These are phyloP conservation scores for Pomacea maculata DNA, from an alignment of 1,140 invertebrate species.

Conservation along the genomic window DNA sequence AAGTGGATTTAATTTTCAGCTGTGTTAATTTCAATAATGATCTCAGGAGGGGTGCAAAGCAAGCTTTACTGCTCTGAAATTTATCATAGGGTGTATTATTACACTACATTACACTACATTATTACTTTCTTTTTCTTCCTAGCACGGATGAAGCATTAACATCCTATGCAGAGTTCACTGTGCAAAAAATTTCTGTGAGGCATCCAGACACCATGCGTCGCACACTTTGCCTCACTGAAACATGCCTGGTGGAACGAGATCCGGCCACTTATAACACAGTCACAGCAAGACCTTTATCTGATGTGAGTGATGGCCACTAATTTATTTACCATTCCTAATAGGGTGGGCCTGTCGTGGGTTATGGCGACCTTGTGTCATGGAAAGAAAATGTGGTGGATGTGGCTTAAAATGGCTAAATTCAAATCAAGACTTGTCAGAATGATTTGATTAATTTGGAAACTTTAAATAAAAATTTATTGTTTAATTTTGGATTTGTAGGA, in stretches of 20 bases:
- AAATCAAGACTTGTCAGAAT: too few relatives aligned
- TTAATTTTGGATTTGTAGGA: too few relatives aligned
- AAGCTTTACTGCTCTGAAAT: too few relatives aligned
- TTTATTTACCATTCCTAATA: background rate
- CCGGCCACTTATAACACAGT: conserved; percentile 93
- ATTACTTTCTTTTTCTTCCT: conserved; percentile 26
- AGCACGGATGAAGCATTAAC: conserved; percentile 65
- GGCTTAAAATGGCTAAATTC: too few relatives aligned
- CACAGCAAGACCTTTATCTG: conserved; percentile 86
- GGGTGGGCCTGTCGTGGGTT: background rate
- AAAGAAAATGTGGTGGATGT: too few relatives aligned
- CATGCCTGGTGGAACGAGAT: conserved; percentile 95
- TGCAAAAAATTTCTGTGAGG: conserved; percentile 61
- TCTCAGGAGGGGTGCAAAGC: background rate
- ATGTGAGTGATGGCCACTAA: conserved; percentile 70
- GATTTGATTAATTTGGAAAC: too few relatives aligned
- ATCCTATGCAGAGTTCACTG: conserved; percentile 64
- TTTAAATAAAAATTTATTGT: too few relatives aligned
- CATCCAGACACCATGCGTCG: conserved; percentile 73
- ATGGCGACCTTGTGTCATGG: background rate
- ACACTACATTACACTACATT: background rate
- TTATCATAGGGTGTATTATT: background rate
- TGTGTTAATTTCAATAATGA: background rate
- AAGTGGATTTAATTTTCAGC: background rate
- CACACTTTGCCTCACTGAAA: conserved; percentile 94